A percentile compares a stretch with the other conserved stretches of the same genome.
Conservation (phyloP, 2,888 invertebrate species). For the Napeogenes sylphis region DNA sequence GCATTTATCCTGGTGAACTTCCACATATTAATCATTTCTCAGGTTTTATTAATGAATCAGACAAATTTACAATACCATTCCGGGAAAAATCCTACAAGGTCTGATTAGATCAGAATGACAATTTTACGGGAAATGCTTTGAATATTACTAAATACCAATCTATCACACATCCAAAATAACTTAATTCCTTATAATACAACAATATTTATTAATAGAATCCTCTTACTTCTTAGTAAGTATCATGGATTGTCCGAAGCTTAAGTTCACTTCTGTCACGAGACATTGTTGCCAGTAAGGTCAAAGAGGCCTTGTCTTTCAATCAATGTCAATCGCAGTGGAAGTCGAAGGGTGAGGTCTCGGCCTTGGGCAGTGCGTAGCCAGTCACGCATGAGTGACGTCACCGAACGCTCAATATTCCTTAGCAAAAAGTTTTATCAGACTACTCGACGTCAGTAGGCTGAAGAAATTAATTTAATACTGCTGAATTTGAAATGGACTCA, state of each 20-base stretch:
- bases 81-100: too few species aligned
- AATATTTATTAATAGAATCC: too few species aligned
- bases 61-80: too few species aligned
- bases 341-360: conserved; percentile 55
- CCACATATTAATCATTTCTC: conserved; percentile 41
- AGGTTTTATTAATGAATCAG: too few species aligned
- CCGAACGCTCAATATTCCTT: conserved; percentile 35
- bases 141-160: neutral
- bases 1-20: conserved; percentile 47
- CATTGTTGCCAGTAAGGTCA: conserved; percentile 2
- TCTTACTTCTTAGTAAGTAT: too few species aligned
- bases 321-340: conserved; percentile 61
- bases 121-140: too few species aligned
- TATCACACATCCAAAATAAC: neutral
- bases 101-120: too few species aligned
- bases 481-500: conserved; percentile 2
- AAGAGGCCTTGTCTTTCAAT: conserved; percentile 13
- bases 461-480: too few species aligned
- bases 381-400: conserved; percentile 64
- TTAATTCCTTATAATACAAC: neutral
- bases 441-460: conserved; percentile 37
- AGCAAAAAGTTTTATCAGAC: conserved; percentile 38
- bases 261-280: neutral
- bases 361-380: conserved; percentile 53
- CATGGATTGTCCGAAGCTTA: too few species aligned